These are phyloP conservation scores for Chloropsis hardwickii DNA, from an alignment of 2,113 vertebrate genomes.

Conservation along the genomic window DNA sequence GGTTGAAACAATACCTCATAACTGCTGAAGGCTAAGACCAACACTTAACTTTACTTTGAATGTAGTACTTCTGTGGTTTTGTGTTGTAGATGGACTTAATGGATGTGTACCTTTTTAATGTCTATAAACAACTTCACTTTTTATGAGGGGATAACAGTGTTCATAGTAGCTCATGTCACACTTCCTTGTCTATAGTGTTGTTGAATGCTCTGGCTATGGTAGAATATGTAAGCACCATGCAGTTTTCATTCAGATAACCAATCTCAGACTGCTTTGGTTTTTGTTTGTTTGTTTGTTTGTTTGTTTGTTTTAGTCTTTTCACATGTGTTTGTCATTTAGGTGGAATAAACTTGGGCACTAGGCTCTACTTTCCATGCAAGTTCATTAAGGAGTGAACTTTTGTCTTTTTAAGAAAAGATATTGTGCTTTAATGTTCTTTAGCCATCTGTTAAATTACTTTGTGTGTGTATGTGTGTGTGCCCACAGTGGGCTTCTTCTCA, in stretches of 20 bases:
- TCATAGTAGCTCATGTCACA: neutral
- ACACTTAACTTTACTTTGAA: conserved; percentile 23
- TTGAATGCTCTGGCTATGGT: conserved; percentile 30
- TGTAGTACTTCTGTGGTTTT: conserved; percentile 40
- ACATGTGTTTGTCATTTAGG: conserved; percentile 20
- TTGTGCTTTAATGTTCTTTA: conserved; percentile 61
- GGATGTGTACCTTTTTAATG: conserved; percentile 42
- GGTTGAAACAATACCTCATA: conserved; percentile 48
- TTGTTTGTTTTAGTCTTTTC: neutral
- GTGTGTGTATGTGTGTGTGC: conserved; percentile 31
- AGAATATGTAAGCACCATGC: neutral
- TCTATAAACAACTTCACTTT: conserved; percentile 29
- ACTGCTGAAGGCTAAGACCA: conserved; percentile 29
- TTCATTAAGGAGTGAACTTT: conserved; percentile 59
- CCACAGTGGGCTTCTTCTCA: conserved; percentile 73
- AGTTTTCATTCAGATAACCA: conserved; percentile 10
- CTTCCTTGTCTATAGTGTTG: conserved; percentile 20
- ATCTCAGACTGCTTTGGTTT: neutral
- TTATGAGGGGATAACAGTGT: conserved; percentile 9
- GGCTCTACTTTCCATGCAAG: conserved; percentile 39
- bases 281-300: too few relatives aligned
- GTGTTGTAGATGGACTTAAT: conserved; percentile 41
- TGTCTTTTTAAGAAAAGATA: conserved; percentile 61
- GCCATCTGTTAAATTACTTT: conserved; percentile 79
- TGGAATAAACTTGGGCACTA: conserved; percentile 35